Evolutionary conservation across 2,113 vertebrate genomes (phyloP).

Genomic region (Oenanthe oenanthe): DNA sequence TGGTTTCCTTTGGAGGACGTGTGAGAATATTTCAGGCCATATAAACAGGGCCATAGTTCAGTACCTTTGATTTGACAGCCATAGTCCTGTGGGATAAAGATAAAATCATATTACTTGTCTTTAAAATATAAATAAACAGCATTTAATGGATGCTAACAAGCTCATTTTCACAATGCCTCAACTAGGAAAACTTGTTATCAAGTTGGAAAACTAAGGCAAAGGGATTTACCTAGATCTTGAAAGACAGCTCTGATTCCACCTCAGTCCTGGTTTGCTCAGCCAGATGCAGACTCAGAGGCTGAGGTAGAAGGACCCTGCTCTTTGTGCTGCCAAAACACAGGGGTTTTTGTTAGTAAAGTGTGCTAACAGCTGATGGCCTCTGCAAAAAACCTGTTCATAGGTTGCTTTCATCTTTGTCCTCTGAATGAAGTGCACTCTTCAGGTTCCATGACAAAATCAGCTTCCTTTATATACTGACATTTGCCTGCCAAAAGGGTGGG

Average conservation of each 20-base stretch:
- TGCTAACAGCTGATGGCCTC: background rate
- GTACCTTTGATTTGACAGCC: background rate
- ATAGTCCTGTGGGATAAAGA: background rate
- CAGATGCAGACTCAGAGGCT: background rate
- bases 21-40: background rate
- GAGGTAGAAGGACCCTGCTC: background rate
- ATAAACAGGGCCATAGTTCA: accelerated
- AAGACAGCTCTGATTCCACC: background rate
- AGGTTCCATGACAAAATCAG: background rate
- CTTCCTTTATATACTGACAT: background rate
- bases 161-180: background rate
- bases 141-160: background rate
- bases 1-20: background rate
- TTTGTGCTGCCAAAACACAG: background rate
- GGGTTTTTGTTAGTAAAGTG: background rate
- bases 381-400: background rate
- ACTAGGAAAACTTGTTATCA: accelerated
- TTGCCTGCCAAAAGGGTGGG: background rate
- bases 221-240: background rate
- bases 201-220: background rate
- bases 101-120: background rate
- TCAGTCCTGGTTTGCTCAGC: background rate
- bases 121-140: background rate
- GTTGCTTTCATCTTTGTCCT: background rate
- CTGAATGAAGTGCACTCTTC: background rate